phyloP scores from a whole-genome alignment of 2,797 vertebrate genomes.

The Sebastes cheni region DNA sequence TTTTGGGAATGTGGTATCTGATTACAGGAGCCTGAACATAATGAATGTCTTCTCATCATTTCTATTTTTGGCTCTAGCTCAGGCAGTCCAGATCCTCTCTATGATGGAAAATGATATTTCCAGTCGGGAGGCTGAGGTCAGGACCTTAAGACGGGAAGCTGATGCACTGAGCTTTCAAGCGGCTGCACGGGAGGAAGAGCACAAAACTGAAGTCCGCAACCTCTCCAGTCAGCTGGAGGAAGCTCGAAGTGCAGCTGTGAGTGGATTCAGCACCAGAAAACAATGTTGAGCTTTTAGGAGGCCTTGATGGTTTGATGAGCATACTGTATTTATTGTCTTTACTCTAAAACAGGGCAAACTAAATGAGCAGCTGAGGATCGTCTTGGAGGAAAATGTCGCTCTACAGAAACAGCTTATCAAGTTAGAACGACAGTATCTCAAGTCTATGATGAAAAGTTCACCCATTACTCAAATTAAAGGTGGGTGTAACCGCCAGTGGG shows the following conservation, averaged over 20 bases:
- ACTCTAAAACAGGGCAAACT: conserved; percentile 70
- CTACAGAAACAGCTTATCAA: conserved; percentile 83
- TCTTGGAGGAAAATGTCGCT: conserved; percentile 84
- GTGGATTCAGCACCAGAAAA: conserved; percentile 18
- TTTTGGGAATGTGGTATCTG: conserved; percentile 31
- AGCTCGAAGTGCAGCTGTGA: conserved; percentile 72
- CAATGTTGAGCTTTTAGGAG: background rate
- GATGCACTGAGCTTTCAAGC: conserved; percentile 60
- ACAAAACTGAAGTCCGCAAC: conserved; percentile 50
- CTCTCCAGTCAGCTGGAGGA: conserved; percentile 72
- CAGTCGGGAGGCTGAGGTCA: conserved; percentile 69
- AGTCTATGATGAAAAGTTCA: conserved; percentile 60
- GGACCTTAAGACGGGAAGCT: conserved; percentile 71
- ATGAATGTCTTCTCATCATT: conserved; percentile 19
- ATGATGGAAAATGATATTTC: conserved; percentile 76
- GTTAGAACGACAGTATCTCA: conserved; percentile 77
- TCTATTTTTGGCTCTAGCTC: conserved; percentile 75
- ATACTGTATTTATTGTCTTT: background rate
- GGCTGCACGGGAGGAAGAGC: conserved; percentile 62
- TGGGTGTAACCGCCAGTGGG: conserved; percentile 47
- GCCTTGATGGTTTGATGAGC: background rate
- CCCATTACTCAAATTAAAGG: conserved; percentile 74
- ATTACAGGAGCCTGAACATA: conserved; percentile 41
- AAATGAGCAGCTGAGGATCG: conserved; percentile 77
- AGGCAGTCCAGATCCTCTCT: conserved; percentile 84